Percentiles rank a stretch among this genome's conserved stretches.
Conservation (phyloP, 2,888 invertebrate species). For the Habrosyne pyritoides region DNA sequence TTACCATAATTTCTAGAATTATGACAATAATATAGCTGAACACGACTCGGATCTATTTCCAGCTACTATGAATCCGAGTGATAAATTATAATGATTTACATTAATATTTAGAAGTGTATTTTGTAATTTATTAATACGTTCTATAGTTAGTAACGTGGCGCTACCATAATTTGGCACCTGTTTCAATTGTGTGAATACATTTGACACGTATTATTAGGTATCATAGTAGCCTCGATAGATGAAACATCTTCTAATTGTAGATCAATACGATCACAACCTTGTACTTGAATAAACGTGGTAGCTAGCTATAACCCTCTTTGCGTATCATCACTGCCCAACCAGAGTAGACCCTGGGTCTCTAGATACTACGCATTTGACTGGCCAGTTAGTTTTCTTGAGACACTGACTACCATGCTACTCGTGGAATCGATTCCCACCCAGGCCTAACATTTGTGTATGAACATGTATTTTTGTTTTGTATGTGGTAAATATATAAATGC, state of each 20-base stretch:
- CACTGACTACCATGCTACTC: too few species aligned
- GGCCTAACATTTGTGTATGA: too few species aligned
- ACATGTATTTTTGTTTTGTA: too few species aligned
- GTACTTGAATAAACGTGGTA: not conserved
- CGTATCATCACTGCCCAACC: too few species aligned
- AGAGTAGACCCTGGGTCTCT: too few species aligned
- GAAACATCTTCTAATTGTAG: not conserved
- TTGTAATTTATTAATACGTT: slow-evolving; percentile 13
- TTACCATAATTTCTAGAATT: slow-evolving; percentile 4
- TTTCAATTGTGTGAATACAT: slow-evolving; percentile 23
- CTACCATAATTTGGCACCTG: slow-evolving; percentile 32
- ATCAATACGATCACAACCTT: not conserved
- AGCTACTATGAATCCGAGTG: not conserved
- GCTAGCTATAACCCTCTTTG: too few species aligned
- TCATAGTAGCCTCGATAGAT: slow-evolving; percentile 15
- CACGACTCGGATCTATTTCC: slow-evolving; percentile 8
- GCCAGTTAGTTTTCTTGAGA: too few species aligned
- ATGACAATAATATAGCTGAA: slow-evolving; percentile 4
- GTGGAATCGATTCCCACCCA: too few species aligned
- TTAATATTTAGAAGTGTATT: slow-evolving; percentile 19
- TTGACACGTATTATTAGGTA: slow-evolving; percentile 28
- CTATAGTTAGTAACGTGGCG: slow-evolving; percentile 19
- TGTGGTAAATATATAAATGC: too few species aligned
- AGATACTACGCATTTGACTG: too few species aligned
- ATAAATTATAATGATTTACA: slow-evolving; percentile 5